These are phyloP conservation scores for Girardinichthys multiradiatus DNA, from an alignment of 2,113 vertebrate species.

Conservation along the genomic window DNA sequence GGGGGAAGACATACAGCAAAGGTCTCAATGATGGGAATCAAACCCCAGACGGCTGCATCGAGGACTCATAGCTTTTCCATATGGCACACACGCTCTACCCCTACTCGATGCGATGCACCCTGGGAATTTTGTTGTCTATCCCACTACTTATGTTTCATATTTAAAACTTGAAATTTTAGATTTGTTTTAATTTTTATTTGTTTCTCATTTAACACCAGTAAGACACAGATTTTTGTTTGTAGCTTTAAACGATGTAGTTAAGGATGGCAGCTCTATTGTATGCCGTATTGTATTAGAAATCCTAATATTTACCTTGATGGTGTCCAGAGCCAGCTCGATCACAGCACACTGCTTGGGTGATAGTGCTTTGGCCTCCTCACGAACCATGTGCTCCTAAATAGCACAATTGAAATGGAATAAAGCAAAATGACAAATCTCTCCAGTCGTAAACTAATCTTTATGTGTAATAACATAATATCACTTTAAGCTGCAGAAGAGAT, in stretches of 20 bases:
- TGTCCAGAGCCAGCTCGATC: slow-evolving; percentile 95
- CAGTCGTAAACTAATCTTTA: neutral
- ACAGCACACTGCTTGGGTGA: slow-evolving; percentile 96
- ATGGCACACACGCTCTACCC: no score
- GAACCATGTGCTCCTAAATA: slow-evolving; percentile 95
- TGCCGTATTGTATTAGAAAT: neutral
- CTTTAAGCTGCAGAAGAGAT: neutral
- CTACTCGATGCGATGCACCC: no score
- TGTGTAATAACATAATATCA: slow-evolving; percentile 17
- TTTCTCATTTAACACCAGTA: no score
- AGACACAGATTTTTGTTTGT: neutral
- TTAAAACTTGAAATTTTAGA: no score
- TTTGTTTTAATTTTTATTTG: no score
- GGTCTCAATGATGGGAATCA: no score
- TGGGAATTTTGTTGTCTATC: no score
- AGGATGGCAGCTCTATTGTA: neutral
- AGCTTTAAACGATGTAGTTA: neutral
- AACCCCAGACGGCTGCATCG: no score
- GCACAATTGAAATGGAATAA: neutral
- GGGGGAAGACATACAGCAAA: no score
- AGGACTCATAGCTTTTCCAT: no score
- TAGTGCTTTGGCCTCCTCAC: slow-evolving; percentile 96
- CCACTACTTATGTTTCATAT: no score
- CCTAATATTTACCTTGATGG: slow-evolving; percentile 89
- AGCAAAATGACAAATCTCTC: slow-evolving; percentile 10